These are phyloP conservation scores for Odiellus spinosus DNA, from an alignment of 2,888 invertebrate genomes.

Conservation along the genomic window DNA sequence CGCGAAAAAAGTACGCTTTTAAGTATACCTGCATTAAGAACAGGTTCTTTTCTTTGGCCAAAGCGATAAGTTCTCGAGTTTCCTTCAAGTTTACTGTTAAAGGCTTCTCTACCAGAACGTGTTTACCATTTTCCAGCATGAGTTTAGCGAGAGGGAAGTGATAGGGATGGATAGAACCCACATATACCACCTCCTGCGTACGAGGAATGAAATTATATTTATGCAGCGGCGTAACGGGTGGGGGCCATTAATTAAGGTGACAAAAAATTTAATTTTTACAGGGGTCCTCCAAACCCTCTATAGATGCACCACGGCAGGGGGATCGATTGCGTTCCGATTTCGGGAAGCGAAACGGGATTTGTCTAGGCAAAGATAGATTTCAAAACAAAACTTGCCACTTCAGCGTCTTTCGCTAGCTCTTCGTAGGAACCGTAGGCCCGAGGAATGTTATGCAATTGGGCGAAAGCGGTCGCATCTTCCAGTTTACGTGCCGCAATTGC, in stretches of 20 bases:
- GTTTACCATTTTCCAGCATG: conserved; percentile 64
- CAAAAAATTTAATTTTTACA: background rate
- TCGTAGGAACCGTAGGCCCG: conserved; percentile 59
- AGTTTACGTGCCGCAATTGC: conserved; percentile 63
- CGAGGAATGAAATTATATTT: background rate
- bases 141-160: conserved; percentile 54
- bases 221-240: no score
- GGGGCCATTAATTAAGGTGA: background rate
- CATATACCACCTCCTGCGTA: conserved; percentile 60
- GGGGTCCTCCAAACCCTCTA: no score
- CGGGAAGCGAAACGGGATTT: no score
- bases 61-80: conserved; percentile 44
- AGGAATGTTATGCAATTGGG: conserved; percentile 50
- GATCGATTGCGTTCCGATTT: background rate
- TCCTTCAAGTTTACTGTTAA: conserved; percentile 62
- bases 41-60: conserved; percentile 50
- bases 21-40: conserved; percentile 54
- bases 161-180: conserved; percentile 56
- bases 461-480: conserved; percentile 57
- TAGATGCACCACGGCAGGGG: no score
- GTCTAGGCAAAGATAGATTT: no score
- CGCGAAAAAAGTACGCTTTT: no score
- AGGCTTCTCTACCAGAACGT: conserved; percentile 81
- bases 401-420: conserved; percentile 50
- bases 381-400: conserved; percentile 42